Conservation (phyloP, 2,797 vertebrate species). For the Lutjanus argentimaculatus region DNA sequence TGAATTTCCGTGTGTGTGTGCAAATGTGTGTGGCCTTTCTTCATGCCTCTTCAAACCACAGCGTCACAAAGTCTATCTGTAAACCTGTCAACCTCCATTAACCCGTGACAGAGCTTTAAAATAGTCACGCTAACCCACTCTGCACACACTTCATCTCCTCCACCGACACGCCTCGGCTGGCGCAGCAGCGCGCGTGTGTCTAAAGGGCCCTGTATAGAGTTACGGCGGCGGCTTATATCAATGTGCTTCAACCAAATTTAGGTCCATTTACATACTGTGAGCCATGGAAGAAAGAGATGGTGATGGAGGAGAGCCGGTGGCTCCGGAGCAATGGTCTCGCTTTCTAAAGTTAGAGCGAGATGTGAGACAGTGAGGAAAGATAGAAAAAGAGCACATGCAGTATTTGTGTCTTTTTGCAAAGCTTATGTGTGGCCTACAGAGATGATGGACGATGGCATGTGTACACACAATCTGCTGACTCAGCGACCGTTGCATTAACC, state of each 20-base stretch:
- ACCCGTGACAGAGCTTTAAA: slow-evolving; percentile 57
- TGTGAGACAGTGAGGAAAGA: slow-evolving; percentile 44
- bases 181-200: slow-evolving; percentile 33
- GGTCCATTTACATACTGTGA: slow-evolving; percentile 39
- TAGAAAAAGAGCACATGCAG: slow-evolving; percentile 27
- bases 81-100: slow-evolving; percentile 58
- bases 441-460: slow-evolving; percentile 69
- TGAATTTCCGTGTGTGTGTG: slow-evolving; percentile 11
- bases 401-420: slow-evolving; percentile 17
- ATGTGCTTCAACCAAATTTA: slow-evolving; percentile 37
- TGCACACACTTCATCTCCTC: slow-evolving; percentile 18
- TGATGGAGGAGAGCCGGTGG: slow-evolving; percentile 32
- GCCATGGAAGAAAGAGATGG: slow-evolving; percentile 41
- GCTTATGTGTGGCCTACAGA: slow-evolving; percentile 47
- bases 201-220: slow-evolving; percentile 36
- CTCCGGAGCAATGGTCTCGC: slow-evolving; percentile 42
- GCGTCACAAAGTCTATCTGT: slow-evolving; percentile 64
- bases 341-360: slow-evolving; percentile 63
- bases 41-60: slow-evolving; percentile 43
- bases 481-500: slow-evolving; percentile 68
- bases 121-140: slow-evolving; percentile 53
- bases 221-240: slow-evolving; percentile 48
- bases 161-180: background rate
- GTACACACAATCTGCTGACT: slow-evolving; percentile 74
- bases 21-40: slow-evolving; percentile 1